Evolutionary conservation across 1,140 invertebrate species (phyloP).

Genomic region (Lordiphosa mommai): DNA sequence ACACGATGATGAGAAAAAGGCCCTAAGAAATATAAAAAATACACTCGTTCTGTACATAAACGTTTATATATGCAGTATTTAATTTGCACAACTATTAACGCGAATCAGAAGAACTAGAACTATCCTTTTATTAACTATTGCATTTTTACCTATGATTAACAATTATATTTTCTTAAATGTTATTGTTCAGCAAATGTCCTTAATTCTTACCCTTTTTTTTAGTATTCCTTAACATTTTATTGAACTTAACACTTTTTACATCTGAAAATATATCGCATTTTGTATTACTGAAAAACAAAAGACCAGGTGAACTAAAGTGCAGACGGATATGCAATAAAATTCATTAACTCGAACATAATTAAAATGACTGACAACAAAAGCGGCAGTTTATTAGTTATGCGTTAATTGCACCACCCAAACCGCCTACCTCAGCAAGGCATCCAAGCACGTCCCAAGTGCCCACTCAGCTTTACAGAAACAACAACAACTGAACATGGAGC

Average conservation of each 20-base stretch:
- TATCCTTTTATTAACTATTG: too few relatives aligned
- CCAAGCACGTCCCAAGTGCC: constrained; percentile 7
- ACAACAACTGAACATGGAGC: constrained; percentile 23
- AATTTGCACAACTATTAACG: too few relatives aligned
- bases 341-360: constrained; percentile 55
- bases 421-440: not conserved
- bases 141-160: too few relatives aligned
- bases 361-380: constrained; percentile 38
- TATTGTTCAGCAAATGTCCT: too few relatives aligned
- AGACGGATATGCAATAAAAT: constrained; percentile 30
- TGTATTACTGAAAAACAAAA: constrained; percentile 13
- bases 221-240: not conserved
- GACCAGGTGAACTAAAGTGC: not conserved
- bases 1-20: too few relatives aligned
- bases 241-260: not conserved
- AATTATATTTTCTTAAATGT: too few relatives aligned
- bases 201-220: too few relatives aligned
- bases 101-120: too few relatives aligned
- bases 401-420: constrained; percentile 37
- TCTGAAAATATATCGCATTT: not conserved
- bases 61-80: too few relatives aligned
- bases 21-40: too few relatives aligned
- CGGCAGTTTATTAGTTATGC: constrained; percentile 41
- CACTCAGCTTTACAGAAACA: constrained; percentile 5
- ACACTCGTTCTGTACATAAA: too few relatives aligned